Base-by-base conservation (phyloP, 2,113 vertebrate species). In the Chloebia gouldiae region DNA sequence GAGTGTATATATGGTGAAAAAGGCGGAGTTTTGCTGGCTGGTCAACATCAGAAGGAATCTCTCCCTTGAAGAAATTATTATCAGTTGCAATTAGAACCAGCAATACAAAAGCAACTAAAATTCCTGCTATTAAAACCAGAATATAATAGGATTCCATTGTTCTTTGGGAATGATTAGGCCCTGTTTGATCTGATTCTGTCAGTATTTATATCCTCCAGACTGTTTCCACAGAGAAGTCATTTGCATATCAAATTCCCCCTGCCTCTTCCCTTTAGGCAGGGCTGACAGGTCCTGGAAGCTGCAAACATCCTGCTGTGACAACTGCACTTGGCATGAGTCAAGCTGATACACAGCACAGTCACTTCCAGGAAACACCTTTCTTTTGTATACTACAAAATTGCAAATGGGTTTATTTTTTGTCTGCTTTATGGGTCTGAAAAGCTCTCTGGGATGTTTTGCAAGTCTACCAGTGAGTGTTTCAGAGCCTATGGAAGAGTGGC, bases 1-100 rank as follows among this genome's bases (percentile, higher is more conserved):
- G n/a, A 40, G 8, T 11, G 22, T 64, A 88, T 2, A 91, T 2
- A 24, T 2, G 27, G 15, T 45, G 57, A 56, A 90, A 93, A 2
- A 94, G n/a, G n/a, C 4, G 2, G 45, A 94, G 60, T 78, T 96
- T 95, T 76, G 79, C 17, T 49, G 95, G 92, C 81, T 93, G 87
- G 49, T 96, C 90, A 60, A 49, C 12, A 27, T 45, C 90, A 88
- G 92, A 81, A 90, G 85, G 85, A 79, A 85, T 80, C 82, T 90
- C 63, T 72, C 8, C 61, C 79, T 91, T 90, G 90, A 93, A 94
- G 40, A 61, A 75, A 17, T 69, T n/a, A 33, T 2, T 6, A 28
- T 45, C 42, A 56, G 10, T 66, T 47, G 37, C 83, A 73, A 50
- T 57, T 84, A 96, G 77, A 91, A 81, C 69, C 42, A 83, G 17